Conservation (phyloP, 2,797 vertebrate genomes). For the Sorex maritimensis region DNA sequence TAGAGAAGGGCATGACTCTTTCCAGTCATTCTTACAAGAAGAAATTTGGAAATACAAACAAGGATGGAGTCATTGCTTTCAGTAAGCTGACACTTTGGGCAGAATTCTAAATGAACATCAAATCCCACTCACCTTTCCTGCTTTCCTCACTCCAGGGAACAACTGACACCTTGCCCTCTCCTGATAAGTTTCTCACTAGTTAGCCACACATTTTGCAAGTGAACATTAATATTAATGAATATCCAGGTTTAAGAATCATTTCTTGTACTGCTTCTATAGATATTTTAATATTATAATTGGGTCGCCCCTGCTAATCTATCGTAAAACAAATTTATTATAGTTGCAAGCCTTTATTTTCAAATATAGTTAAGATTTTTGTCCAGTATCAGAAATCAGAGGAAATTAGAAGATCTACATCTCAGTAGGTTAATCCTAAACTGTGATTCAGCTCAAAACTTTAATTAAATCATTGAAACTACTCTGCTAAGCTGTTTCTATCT, state of each 20-base stretch:
- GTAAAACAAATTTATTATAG: slow-evolving; percentile 75
- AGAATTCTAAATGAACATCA: slow-evolving; percentile 53
- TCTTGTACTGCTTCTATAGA: slow-evolving; percentile 46
- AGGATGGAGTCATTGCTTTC: slow-evolving; percentile 38
- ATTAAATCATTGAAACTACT: slow-evolving; percentile 39
- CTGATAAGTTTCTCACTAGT: slow-evolving; percentile 10
- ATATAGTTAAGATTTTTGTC: slow-evolving; percentile 61
- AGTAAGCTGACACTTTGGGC: slow-evolving; percentile 11
- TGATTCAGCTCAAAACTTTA: slow-evolving; percentile 35
- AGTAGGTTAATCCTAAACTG: not conserved
- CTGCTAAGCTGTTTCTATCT: not conserved
- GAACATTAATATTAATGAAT: slow-evolving; percentile 53
- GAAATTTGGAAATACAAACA: slow-evolving; percentile 54
- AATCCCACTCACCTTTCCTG: not conserved
- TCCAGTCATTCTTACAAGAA: slow-evolving; percentile 66
- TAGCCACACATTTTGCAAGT: slow-evolving; percentile 56
- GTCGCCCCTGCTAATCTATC: slow-evolving; percentile 2
- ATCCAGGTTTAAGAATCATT: slow-evolving; percentile 57
- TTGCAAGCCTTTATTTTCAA: slow-evolving; percentile 69
- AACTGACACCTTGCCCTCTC: not conserved
- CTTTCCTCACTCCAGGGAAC: slow-evolving; percentile 45
- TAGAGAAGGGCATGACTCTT: slow-evolving; percentile 46
- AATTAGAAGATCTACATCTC: not conserved
- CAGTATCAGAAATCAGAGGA: not conserved
- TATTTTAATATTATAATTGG: slow-evolving; percentile 67